phyloP scores from a whole-genome alignment of 1,140 invertebrate species.

The Anastatus disparis region DNA sequence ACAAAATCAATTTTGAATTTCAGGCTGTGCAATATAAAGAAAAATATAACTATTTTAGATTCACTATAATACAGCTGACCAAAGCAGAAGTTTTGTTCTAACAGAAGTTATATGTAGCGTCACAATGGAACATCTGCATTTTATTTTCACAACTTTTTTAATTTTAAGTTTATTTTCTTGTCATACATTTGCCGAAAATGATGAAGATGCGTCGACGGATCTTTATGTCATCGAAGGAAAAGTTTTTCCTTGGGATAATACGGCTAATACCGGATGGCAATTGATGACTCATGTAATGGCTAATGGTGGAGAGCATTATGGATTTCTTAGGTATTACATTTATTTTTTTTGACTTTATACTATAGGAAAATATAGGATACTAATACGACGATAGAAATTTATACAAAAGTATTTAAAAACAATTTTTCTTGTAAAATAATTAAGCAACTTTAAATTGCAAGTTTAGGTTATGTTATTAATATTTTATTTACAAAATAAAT shows the following conservation, averaged over 20 bases:
- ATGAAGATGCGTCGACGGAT: slow-evolving; percentile 71
- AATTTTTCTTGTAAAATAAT: too few relatives aligned
- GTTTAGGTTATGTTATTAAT: too few relatives aligned
- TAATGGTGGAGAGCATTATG: slow-evolving; percentile 88
- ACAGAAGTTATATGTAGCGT: neutral
- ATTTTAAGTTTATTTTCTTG: slow-evolving; percentile 42
- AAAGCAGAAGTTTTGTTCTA: slow-evolving; percentile 26
- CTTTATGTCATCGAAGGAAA: slow-evolving; percentile 83
- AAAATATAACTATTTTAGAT: neutral
- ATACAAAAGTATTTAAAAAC: too few relatives aligned
- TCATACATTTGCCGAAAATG: slow-evolving; percentile 56
- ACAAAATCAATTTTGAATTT: too few relatives aligned
- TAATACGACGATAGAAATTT: too few relatives aligned
- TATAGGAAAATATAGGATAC: too few relatives aligned
- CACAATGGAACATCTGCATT: neutral
- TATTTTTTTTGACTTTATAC: too few relatives aligned
- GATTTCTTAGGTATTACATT: slow-evolving; percentile 84
- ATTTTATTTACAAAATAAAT: too few relatives aligned
- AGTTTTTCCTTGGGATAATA: slow-evolving; percentile 78
- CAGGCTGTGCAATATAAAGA: too few relatives aligned
- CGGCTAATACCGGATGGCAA: slow-evolving; percentile 75
- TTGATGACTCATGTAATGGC: slow-evolving; percentile 82
- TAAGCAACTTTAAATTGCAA: too few relatives aligned
- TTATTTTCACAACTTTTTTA: slow-evolving; percentile 40
- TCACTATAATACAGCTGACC: neutral